Conservation (phyloP, 2,888 invertebrate species). For the Xylota sylvarum region DNA sequence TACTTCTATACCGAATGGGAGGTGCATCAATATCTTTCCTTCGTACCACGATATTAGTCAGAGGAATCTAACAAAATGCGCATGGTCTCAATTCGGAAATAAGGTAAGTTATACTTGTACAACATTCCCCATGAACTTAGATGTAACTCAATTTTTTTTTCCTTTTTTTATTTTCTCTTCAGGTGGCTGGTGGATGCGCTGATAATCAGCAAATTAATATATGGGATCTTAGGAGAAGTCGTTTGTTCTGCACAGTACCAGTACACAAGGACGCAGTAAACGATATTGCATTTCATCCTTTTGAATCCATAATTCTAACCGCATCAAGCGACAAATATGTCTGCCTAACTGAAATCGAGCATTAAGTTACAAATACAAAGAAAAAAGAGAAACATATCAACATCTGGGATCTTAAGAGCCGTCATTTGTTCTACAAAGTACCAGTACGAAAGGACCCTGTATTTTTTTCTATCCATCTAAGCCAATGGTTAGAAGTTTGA, state of each 20-base stretch:
- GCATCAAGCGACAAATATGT: conserved; percentile 95
- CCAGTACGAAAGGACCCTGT: too few relatives aligned
- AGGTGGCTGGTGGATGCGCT: conserved; percentile 92
- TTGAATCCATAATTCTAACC: conserved; percentile 96
- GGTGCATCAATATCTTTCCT: conserved; percentile 95
- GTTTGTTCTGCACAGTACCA: conserved; percentile 97
- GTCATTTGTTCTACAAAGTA: too few relatives aligned
- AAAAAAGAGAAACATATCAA: too few relatives aligned
- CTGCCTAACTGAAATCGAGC: background rate
- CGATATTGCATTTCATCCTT: conserved; percentile 97
- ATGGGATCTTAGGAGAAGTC: conserved; percentile 97
- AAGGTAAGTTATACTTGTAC: conserved; percentile 86
- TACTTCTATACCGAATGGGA: conserved; percentile 94
- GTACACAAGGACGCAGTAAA: conserved; percentile 99
- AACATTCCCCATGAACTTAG: background rate
- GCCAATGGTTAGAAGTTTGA: too few relatives aligned
- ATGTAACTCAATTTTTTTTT: background rate
- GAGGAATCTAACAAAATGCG: conserved; percentile 96
- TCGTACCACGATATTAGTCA: conserved; percentile 99
- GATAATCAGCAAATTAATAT: conserved; percentile 95
- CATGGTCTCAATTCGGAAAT: conserved; percentile 97
- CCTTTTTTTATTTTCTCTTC: conserved; percentile 82
- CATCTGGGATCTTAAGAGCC: too few relatives aligned
- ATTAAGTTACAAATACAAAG: conserved; percentile 86
- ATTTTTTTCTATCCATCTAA: too few relatives aligned